These are phyloP conservation scores for Aldrovandia affinis DNA, from an alignment of 2,797 vertebrate species.

Conservation along the genomic window DNA sequence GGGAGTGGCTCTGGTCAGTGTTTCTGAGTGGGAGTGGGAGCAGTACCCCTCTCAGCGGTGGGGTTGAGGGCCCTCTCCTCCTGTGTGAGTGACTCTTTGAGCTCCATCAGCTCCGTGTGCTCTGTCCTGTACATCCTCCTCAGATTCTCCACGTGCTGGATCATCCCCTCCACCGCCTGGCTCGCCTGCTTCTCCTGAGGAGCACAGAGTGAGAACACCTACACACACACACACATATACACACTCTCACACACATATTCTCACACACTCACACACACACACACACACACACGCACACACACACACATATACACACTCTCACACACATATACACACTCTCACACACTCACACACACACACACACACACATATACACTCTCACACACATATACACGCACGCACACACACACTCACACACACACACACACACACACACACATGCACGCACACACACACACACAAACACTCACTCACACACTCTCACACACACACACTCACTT, in stretches of 20 bases:
- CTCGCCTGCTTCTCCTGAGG: slow-evolving; percentile 87
- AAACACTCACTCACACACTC: too few relatives aligned
- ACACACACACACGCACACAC: background rate
- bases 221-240: background rate
- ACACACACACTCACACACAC: background rate
- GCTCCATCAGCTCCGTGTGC: slow-evolving; percentile 88
- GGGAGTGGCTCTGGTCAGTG: background rate
- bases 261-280: too few relatives aligned
- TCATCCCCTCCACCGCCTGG: slow-evolving; percentile 96
- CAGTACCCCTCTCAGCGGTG: slow-evolving; percentile 80
- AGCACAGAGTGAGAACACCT: background rate
- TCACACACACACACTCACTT: too few relatives aligned
- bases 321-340: background rate
- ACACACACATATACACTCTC: background rate
- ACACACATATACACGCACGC: background rate
- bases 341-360: background rate
- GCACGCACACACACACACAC: background rate
- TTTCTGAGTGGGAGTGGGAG: background rate
- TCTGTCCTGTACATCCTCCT: slow-evolving; percentile 92
- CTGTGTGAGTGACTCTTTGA: slow-evolving; percentile 83
- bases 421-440: background rate
- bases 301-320: background rate
- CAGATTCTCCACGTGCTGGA: slow-evolving; percentile 95
- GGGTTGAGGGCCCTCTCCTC: slow-evolving; percentile 81
- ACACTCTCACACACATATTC: background rate